These are phyloP conservation scores for Chelonus formosanus DNA, from an alignment of 2,888 invertebrate genomes.

Conservation along the genomic window DNA sequence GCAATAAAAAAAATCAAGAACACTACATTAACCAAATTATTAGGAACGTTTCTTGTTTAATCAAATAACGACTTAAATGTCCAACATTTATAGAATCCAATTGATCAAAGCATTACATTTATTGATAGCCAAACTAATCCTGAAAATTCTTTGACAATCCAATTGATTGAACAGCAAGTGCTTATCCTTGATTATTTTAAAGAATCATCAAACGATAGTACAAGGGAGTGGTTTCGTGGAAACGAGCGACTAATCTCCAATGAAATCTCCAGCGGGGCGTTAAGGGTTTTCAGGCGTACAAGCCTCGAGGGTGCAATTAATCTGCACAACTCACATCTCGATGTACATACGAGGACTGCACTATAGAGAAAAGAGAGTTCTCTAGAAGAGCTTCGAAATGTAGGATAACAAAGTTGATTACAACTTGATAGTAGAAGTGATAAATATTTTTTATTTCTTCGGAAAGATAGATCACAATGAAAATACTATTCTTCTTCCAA, in stretches of 20 bases:
- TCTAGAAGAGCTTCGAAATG: too few relatives aligned
- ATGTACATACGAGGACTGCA: conserved; percentile 20
- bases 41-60: too few relatives aligned
- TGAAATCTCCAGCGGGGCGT: conserved; percentile 29
- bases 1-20: too few relatives aligned
- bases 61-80: too few relatives aligned
- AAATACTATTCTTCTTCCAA: neutral
- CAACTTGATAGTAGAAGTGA: too few relatives aligned
- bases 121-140: neutral
- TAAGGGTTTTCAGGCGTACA: conserved; percentile 31
- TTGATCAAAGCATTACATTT: neutral
- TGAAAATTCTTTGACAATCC: too few relatives aligned
- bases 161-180: neutral
- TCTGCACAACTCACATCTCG: conserved; percentile 27
- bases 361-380: too few relatives aligned
- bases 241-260: conserved; percentile 23
- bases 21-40: too few relatives aligned
- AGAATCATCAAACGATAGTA: conserved; percentile 4
- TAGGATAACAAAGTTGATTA: too few relatives aligned
- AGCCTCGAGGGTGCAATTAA: conserved; percentile 35
- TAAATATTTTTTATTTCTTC: too few relatives aligned
- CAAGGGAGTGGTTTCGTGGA: conserved; percentile 8
- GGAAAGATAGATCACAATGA: too few relatives aligned
- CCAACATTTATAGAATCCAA: too few relatives aligned
- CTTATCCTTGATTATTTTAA: conserved; percentile 8